A percentile compares a stretch with the other conserved stretches of the same genome.
These are phyloP conservation scores for Carassius gibelio DNA, from an alignment of 2,113 vertebrate genomes.

Conservation along the genomic window DNA sequence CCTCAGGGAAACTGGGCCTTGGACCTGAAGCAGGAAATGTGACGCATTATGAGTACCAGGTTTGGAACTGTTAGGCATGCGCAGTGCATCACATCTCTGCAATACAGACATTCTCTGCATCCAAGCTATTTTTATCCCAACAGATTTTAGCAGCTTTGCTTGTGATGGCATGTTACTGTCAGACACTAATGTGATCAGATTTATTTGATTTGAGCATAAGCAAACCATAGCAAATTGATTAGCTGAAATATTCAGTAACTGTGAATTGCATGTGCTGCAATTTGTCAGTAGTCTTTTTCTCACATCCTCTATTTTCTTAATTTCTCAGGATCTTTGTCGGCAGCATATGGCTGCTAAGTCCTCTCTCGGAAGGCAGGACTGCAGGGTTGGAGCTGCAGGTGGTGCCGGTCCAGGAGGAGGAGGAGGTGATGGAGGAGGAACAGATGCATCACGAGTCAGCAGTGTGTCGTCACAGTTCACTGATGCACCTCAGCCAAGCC, in stretches of 20 bases:
- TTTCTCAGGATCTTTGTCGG: slow-evolving; percentile 89
- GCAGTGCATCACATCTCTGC: neutral
- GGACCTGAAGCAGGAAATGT: slow-evolving; percentile 87
- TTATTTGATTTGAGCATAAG: neutral
- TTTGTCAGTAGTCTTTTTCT: neutral
- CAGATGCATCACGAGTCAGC: slow-evolving; percentile 90
- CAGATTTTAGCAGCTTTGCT: neutral
- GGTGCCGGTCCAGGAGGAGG: slow-evolving; percentile 55
- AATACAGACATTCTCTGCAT: neutral
- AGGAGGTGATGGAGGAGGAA: slow-evolving; percentile 53
- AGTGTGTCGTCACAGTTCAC: slow-evolving; percentile 98
- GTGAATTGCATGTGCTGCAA: neutral
- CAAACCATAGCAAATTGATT: neutral
- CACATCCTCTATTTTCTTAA: neutral
- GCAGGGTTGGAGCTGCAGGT: slow-evolving; percentile 63
- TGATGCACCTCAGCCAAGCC: slow-evolving; percentile 90
- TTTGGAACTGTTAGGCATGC: slow-evolving; percentile 59
- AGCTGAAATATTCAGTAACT: neutral
- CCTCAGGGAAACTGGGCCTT: slow-evolving; percentile 87
- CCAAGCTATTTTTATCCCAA: neutral
- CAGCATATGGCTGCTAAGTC: slow-evolving; percentile 97
- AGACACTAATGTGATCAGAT: neutral
- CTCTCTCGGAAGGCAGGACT: slow-evolving; percentile 83
- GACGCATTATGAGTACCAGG: slow-evolving; percentile 94
- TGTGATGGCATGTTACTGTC: neutral